Evolutionary conservation across 2,797 vertebrate genomes (phyloP), one percentile per base, ranked within the genome.

Genomic region (Gallinago stenura): DNA sequence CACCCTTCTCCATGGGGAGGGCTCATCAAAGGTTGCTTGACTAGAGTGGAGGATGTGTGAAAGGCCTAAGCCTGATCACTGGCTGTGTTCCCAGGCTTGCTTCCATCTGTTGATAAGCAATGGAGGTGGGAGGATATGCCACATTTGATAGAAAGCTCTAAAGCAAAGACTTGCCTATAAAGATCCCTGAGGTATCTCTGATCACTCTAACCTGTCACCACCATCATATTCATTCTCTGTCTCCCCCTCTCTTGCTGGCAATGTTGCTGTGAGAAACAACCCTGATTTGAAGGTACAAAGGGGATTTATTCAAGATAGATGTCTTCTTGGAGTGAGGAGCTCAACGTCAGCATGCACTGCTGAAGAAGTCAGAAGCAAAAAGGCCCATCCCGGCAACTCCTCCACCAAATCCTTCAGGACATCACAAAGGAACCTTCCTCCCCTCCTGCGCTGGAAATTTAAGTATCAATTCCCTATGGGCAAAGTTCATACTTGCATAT

Each of bases 151-250:
- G 93, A 97, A 96, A 97, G 92, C 93, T 95, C 93, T 91, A 91
- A 95, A 96, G 90, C 81, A 89, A 95, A 93, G 71, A 75, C 88
- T 83, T 95, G 95, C 88, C 96, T 93, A 54, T 95, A 75, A 96
- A 95, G 96, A 95, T 97, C 94, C 96, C 95, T 97, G 96, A 96
- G 96, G 96, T 97, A 94, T 93, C 95, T 96, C 92, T 93, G 89
- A 92, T 95, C 86, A 82, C 48, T 90, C 64, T 86, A 92, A 94
- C 41, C 37, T 85, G 75, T 89, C 94, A 90, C 83, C 73, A 90
- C 19, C 45, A 76, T 33, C 68, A 69, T 41, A 77, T 78, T 62
- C 8, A 77, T 87, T 87, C 81, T 89, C 70, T 76, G 60, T 87
- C 81, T 93, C 81, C 45, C 56, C 60, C 81, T 84, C 81, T 93